Evolutionary conservation across 2,797 vertebrate species (phyloP), one percentile per base, ranked within the genome.

Genomic region (Tragelaphus oryx): DNA sequence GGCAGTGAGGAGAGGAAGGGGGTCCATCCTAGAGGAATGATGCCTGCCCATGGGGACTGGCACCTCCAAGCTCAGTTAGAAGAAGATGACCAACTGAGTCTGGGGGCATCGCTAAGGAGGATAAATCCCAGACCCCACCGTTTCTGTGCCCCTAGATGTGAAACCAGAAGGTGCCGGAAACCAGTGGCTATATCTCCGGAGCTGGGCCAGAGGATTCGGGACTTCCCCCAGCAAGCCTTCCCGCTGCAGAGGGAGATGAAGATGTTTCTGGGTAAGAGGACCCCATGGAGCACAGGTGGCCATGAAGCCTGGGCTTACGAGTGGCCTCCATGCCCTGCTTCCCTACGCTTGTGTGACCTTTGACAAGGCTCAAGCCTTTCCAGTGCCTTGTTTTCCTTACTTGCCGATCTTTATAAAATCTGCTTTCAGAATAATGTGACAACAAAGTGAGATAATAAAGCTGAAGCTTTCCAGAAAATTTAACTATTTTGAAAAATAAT

Each of bases 161-260:
- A 98, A 93, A 84, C 80, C 41, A 96, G 94, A 85, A 98, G 94
- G 87, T 97, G 94, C 46, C 93, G 95, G 87, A 96, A 96, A 82
- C 91, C 97, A 26, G 95, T 94, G 57, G 96, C 96, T 8, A 92
- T 96, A 76, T 96, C 95, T 13, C 92, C 80, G 4, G 96, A 97
- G 26, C 93, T 98, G 88, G 97, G 97, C 28, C 96, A 96, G 94
- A 97, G 93, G 71, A 91, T 98, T 76, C 93, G 95, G 11, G 93
- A 89, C 54, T 97, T 98, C 59, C 74, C 96, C 8, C 89, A 95
- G 46, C 95, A 95, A 88, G 85, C 81, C 9, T 37, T 85, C n/a
- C 95, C 74, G 0, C 90, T 98, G 50, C 95, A 95, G 68, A 95
- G 79, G 46, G 96, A 95, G 68, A 50, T 97, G 82, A 96, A 94